Evolutionary conservation across 1,140 invertebrate genomes (phyloP).

Genomic region (Papilio machaon): DNA sequence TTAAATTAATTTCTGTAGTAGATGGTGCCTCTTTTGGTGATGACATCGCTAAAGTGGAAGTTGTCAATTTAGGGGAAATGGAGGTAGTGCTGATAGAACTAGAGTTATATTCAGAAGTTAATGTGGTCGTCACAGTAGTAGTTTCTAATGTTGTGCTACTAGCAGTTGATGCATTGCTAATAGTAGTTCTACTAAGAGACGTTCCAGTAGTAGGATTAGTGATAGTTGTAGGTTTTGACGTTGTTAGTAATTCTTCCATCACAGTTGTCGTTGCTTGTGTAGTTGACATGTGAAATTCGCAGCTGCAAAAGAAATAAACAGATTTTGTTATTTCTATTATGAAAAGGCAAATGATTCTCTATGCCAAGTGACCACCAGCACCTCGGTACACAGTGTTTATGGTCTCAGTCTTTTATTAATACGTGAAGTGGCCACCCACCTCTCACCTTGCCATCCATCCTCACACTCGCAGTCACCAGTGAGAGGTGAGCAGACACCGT

Average conservation of each 20-base stretch:
- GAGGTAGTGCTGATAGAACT: constrained; percentile 33
- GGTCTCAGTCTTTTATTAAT: background rate
- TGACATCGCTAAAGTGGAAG: constrained; percentile 2
- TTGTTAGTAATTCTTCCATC: constrained; percentile 71
- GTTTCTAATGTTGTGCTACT: background rate
- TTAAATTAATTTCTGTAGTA: constrained; percentile 31
- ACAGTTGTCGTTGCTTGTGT: constrained; percentile 57
- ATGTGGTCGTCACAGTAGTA: constrained; percentile 20
- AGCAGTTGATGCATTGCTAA: no score
- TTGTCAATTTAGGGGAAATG: constrained; percentile 16
- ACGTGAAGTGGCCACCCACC: constrained; percentile 66
- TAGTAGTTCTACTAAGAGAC: constrained; percentile 40
- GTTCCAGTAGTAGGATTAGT: constrained; percentile 52
- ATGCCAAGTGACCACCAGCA: no score
- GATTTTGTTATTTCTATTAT: background rate
- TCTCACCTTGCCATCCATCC: constrained; percentile 80
- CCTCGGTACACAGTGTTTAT: background rate
- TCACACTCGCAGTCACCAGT: constrained; percentile 72
- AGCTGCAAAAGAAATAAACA: constrained; percentile 62
- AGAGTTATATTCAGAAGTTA: constrained; percentile 24
- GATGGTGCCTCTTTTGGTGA: constrained; percentile 18
- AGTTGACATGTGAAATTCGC: constrained; percentile 66
- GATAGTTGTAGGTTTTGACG: constrained; percentile 59
- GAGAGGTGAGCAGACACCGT: constrained; percentile 64
- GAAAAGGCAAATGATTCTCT: background rate